Conservation (phyloP, 2,113 vertebrate genomes). For the Micronycteris hirsuta region DNA sequence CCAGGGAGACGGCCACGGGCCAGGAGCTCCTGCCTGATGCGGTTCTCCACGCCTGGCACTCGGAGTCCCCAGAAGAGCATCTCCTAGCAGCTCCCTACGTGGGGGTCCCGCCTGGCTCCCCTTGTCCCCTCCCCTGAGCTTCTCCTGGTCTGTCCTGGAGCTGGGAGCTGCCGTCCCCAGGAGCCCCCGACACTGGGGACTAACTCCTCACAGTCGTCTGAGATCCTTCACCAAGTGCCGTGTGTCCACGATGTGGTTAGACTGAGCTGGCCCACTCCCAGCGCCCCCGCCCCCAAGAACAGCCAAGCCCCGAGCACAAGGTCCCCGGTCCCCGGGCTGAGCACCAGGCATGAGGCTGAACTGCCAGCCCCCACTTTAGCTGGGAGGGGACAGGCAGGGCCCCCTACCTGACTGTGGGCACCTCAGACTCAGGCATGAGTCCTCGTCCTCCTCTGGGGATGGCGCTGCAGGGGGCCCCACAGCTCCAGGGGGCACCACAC, state of each 20-base stretch:
- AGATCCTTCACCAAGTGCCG: neutral
- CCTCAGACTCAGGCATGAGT: neutral
- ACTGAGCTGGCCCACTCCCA: fast-evolving
- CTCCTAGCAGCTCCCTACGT: too few species aligned
- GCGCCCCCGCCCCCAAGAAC: too few species aligned
- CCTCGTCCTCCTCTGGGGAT: neutral
- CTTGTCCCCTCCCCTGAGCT: neutral
- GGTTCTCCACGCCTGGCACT: neutral
- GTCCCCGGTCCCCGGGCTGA: neutral
- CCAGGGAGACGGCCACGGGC: neutral
- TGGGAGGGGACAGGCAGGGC: neutral
- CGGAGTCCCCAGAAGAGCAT: neutral
- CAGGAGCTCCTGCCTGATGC: fast-evolving
- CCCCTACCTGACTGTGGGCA: neutral
- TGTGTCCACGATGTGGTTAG: fast-evolving
- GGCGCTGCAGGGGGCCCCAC: too few species aligned
- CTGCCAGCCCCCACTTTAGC: neutral
- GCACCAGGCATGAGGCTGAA: neutral
- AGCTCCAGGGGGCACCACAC: too few species aligned
- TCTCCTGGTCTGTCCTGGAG: neutral
- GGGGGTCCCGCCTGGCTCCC: fast-evolving
- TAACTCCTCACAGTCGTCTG: neutral
- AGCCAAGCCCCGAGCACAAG: neutral
- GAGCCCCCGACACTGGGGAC: too few species aligned
- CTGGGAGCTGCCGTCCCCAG: neutral